Evolutionary conservation across 2,113 vertebrate species (phyloP).

Genomic region (Megaleporinus macrocephalus): DNA sequence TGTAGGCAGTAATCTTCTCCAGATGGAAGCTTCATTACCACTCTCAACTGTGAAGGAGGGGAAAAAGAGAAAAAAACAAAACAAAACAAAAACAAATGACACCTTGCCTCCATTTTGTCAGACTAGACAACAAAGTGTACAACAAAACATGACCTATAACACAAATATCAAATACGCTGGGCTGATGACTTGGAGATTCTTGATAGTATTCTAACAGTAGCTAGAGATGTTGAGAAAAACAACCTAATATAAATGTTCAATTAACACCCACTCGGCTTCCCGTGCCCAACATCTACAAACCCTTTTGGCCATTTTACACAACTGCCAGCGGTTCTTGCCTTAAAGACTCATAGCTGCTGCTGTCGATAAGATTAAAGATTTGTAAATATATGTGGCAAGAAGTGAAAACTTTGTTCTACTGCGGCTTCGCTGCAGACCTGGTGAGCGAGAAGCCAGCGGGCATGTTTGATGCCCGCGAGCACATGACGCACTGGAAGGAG

Average conservation of each 20-base stretch:
- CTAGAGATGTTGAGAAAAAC: background rate
- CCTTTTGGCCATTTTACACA: background rate
- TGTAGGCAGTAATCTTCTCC: conserved; percentile 85
- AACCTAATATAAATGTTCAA: background rate
- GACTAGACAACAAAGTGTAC: background rate
- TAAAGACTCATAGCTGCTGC: background rate
- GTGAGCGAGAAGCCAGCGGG: conserved; percentile 12
- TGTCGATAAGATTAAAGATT: conserved; percentile 3
- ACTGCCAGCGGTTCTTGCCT: background rate
- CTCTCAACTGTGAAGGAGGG: conserved; percentile 82
- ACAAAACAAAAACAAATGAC: conserved; percentile 29
- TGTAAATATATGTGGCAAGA: background rate
- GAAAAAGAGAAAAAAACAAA: conserved; percentile 32
- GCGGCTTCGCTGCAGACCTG: background rate
- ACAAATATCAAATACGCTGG: background rate
- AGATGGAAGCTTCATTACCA: conserved; percentile 81
- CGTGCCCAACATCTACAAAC: background rate
- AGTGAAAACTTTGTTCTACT: conserved; percentile 2
- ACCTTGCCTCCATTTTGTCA: conserved; percentile 47
- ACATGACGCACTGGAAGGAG: background rate
- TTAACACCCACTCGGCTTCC: background rate
- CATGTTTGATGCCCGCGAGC: background rate
- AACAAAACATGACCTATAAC: background rate
- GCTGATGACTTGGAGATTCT: conserved; percentile 7
- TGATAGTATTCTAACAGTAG: background rate